phyloP scores from a whole-genome alignment of 2,888 invertebrate genomes.

The Gerris lacustris region DNA sequence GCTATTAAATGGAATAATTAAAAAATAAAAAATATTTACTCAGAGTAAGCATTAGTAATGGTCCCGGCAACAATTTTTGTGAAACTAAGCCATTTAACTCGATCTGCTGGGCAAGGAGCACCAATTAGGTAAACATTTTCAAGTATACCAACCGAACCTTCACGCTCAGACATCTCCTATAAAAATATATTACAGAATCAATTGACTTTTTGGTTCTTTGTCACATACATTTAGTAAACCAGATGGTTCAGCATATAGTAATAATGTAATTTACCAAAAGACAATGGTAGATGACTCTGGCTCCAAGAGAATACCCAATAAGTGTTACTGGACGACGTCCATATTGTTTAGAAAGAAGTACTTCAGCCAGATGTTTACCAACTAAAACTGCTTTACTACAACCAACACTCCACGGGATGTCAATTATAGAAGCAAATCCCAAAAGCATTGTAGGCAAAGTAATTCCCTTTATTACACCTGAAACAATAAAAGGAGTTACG shows the following conservation, averaged over 20 bases:
- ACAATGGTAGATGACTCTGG: constrained; percentile 53
- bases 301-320: constrained; percentile 54
- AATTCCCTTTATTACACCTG: constrained; percentile 49
- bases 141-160: constrained; percentile 46
- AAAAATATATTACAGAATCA: constrained; percentile 5
- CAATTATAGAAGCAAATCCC: constrained; percentile 44
- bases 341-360: constrained; percentile 46
- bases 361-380: constrained; percentile 51
- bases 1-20: not conserved
- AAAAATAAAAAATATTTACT: constrained; percentile 33
- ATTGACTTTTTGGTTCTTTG: not conserved
- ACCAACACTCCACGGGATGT: constrained; percentile 57
- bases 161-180: constrained; percentile 40
- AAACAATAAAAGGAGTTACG: not conserved
- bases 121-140: constrained; percentile 53
- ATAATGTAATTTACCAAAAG: constrained; percentile 38
- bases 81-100: constrained; percentile 44
- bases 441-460: constrained; percentile 53
- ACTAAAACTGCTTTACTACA: constrained; percentile 46
- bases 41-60: constrained; percentile 53
- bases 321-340: constrained; percentile 53
- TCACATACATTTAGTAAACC: too few species aligned
- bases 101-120: constrained; percentile 47
- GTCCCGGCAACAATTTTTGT: constrained; percentile 47
- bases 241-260: too few species aligned